These are phyloP conservation scores for Scelioninae gen. 2 DNA, from an alignment of 2,888 invertebrate species.

Conservation along the genomic window DNA sequence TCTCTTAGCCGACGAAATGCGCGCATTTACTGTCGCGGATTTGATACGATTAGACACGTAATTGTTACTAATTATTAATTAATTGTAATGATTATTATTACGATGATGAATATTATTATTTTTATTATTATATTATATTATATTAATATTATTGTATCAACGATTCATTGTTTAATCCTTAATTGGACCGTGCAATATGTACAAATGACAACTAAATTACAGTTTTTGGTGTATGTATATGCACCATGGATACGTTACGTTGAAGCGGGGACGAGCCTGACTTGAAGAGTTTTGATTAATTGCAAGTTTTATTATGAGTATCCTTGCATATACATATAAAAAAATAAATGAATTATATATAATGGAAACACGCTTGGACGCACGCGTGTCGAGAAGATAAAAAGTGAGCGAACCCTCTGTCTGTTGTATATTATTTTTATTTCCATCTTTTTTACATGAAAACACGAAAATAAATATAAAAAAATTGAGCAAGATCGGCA, in stretches of 20 bases:
- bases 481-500: constrained; percentile 72
- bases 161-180: constrained; percentile 69
- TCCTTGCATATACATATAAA: constrained; percentile 53
- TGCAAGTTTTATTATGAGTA: constrained; percentile 37
- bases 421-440: constrained; percentile 75
- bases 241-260: constrained; percentile 61
- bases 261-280: constrained; percentile 24
- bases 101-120: constrained; percentile 53
- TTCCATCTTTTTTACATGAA: constrained; percentile 74
- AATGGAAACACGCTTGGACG: constrained; percentile 43
- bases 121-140: constrained; percentile 58
- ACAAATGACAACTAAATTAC: constrained; percentile 71
- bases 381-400: constrained; percentile 52
- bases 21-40: constrained; percentile 57
- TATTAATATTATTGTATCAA: constrained; percentile 64
- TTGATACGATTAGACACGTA: constrained; percentile 63
- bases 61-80: constrained; percentile 65
- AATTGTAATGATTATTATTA: constrained; percentile 61
- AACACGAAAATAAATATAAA: constrained; percentile 58
- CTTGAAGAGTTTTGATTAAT: constrained; percentile 16
- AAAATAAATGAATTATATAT: constrained; percentile 35
- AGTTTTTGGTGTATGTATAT: constrained; percentile 66
- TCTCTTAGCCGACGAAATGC: constrained; percentile 60
- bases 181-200: constrained; percentile 72
- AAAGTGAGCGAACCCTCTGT: constrained; percentile 68